These are phyloP conservation scores for Xiphophorus couchianus DNA, from an alignment of 2,113 vertebrate species.

Conservation along the genomic window DNA sequence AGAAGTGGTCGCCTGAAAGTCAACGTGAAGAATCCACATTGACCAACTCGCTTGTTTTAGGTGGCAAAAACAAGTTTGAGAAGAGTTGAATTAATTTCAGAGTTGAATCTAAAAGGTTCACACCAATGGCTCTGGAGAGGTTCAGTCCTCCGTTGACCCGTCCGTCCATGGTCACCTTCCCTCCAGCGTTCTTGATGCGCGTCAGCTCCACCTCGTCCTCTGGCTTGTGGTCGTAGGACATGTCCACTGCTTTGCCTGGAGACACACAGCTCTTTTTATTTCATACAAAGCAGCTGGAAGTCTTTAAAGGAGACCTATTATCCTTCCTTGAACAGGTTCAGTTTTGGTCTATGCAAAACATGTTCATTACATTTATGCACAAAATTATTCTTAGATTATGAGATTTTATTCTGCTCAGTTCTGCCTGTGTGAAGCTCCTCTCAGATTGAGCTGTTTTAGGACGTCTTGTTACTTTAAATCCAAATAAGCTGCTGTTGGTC, in stretches of 20 bases:
- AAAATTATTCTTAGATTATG: too few relatives aligned
- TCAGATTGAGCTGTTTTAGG: too few relatives aligned
- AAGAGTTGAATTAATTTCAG: not conserved
- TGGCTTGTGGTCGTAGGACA: slow-evolving; percentile 98
- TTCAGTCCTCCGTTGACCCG: slow-evolving; percentile 97
- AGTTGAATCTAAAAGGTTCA: not conserved
- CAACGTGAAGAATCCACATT: not conserved
- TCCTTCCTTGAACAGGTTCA: too few relatives aligned
- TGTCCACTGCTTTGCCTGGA: slow-evolving; percentile 91
- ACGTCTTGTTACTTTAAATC: too few relatives aligned
- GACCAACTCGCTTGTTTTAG: not conserved
- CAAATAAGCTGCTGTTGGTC: too few relatives aligned
- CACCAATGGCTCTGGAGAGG: slow-evolving; percentile 96
- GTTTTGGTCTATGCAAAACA: too few relatives aligned
- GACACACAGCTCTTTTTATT: not conserved
- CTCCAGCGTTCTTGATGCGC: slow-evolving; percentile 96
- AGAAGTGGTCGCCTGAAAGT: slow-evolving; percentile 93
- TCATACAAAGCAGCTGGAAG: not conserved
- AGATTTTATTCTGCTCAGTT: too few relatives aligned
- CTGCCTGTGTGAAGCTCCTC: too few relatives aligned
- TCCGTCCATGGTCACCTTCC: slow-evolving; percentile 98
- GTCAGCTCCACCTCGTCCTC: slow-evolving; percentile 96
- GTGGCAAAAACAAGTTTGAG: not conserved
- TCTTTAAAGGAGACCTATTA: not conserved
- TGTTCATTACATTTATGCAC: too few relatives aligned